Evolutionary conservation across 2,113 vertebrate species (phyloP), one percentile per base, ranked within the genome.

Genomic region (Tor tambroides): DNA sequence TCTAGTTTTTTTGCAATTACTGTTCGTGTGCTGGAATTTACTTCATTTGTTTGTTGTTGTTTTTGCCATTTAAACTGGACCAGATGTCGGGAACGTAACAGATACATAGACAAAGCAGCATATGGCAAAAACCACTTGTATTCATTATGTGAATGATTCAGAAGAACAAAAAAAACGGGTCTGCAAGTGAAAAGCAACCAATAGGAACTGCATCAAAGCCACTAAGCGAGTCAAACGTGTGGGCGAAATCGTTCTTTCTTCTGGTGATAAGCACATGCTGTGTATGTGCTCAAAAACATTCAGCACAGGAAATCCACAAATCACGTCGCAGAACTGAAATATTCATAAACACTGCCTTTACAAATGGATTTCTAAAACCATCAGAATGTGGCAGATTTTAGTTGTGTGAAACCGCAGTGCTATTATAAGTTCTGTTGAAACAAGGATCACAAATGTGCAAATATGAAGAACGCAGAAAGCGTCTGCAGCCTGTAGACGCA

Each of bases 211-310:
- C 65, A 35, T 84, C 67, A 84, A 72, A 84, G 28, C 67, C 78
- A 59, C 19, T 38, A 4, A 80, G 78, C 67, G 35, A 74, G 43
- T n/a, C 43, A 84, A 17, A 74, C 21, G 82, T 54, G 82, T 84
- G 82, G 82, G 82, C 28, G 82, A 56, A 38, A 9, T 72, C 65
- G 14, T n/a, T 54, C 65, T 84, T 84, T 56, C 82, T 84, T 49
- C 51, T 86, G 77, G 7, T 14, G 43, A 74, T 49, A 67, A 76
- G 56, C 67, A 54, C 71, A 81, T 49, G 43, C 81, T 28, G 35
- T 41, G 41, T 59, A 32, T 69, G 35, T 23, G 61, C 56, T 74
- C 43, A 38, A 23, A 74, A 72, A 59, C 79, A 65, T 56, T 71
- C 35, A 38, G 30, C 41, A 32, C 67, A 63, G 51, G 7, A 4